Evolutionary conservation across 2,113 vertebrate species (phyloP).

Genomic region (Anas platyrhynchos): DNA sequence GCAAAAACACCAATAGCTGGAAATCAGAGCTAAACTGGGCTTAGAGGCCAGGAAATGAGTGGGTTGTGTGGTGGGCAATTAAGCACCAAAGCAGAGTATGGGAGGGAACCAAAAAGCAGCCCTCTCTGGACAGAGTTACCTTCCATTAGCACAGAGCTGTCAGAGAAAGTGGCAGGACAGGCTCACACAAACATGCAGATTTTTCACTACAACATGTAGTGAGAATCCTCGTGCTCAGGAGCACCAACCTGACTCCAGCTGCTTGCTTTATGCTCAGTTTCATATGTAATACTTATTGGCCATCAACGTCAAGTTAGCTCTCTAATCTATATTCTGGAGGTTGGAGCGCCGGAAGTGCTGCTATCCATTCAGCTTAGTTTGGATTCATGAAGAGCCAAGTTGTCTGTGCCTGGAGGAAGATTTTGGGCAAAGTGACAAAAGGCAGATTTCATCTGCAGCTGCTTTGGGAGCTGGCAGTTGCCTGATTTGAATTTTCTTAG

Average conservation of each 20-base stretch:
- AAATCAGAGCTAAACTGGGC: not conserved
- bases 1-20: not conserved
- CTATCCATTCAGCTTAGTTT: not conserved
- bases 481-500: not conserved
- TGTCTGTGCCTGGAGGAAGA: not conserved
- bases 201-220: not conserved
- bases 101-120: not conserved
- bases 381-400: not conserved
- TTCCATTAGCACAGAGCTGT: fast-evolving
- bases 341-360: not conserved
- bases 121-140: not conserved
- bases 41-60: not conserved
- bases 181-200: not conserved
- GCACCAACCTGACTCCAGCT: not conserved
- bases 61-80: not conserved
- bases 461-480: not conserved
- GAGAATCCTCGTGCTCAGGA: not conserved
- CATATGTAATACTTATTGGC: not conserved
- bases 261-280: not conserved
- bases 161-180: not conserved
- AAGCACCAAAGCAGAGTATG: not conserved
- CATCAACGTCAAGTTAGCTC: not conserved
- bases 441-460: not conserved
- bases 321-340: not conserved
- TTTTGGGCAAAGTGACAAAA: not conserved